Percentiles rank a stretch among this genome's conserved stretches.
phyloP scores from a whole-genome alignment of 2,113 vertebrate genomes.

The Monarcha castaneiventris region DNA sequence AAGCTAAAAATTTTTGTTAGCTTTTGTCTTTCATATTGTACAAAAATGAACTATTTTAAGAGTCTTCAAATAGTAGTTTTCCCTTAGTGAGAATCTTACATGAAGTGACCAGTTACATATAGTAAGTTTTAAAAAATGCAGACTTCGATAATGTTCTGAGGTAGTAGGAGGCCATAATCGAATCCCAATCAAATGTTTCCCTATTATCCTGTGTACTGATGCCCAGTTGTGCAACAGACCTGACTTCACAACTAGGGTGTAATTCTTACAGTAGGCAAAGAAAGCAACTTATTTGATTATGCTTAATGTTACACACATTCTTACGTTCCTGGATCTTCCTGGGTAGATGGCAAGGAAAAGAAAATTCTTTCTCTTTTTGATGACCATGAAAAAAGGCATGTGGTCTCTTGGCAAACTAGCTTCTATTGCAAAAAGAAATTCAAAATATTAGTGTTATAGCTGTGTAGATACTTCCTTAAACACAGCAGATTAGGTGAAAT shows the following conservation, averaged over 20 bases:
- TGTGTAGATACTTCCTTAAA: not conserved
- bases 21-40: not conserved
- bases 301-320: not conserved
- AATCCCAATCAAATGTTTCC: not conserved
- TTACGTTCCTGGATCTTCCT: not conserved
- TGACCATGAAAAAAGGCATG: not conserved
- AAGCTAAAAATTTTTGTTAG: not conserved
- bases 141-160: not conserved
- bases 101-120: not conserved
- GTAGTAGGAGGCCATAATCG: not conserved
- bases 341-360: not conserved
- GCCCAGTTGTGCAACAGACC: not conserved
- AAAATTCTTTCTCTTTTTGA: not conserved
- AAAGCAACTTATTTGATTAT: not conserved
- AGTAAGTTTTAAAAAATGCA: not conserved
- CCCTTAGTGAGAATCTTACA: not conserved
- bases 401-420: accelerated
- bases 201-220: not conserved
- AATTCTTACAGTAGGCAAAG: not conserved
- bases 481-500: not conserved
- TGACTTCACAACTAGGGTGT: not conserved
- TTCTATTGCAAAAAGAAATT: not conserved
- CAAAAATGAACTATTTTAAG: not conserved
- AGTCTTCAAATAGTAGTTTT: not conserved
- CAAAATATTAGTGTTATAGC: not conserved